A percentile compares a stretch with the other conserved stretches of the same genome.
phyloP scores from a whole-genome alignment of 2,888 invertebrate genomes.

The Ptycholaimellus sp. region DNA sequence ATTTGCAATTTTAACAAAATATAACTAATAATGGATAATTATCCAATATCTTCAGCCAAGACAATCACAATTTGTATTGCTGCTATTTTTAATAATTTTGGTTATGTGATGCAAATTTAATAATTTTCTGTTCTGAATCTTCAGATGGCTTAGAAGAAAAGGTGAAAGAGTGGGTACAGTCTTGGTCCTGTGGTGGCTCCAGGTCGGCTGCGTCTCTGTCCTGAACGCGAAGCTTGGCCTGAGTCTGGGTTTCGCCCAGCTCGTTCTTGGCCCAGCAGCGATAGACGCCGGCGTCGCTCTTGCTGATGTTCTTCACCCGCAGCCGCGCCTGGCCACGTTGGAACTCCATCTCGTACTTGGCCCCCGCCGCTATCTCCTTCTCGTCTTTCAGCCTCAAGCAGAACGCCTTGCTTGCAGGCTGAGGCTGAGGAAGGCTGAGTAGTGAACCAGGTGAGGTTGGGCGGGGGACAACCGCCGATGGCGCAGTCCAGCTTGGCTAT shows the following conservation, averaged over 20 bases:
- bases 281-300: constrained; percentile 64
- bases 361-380: constrained; percentile 17
- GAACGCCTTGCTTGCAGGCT: neutral
- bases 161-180: too few relatives aligned
- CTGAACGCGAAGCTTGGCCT: constrained; percentile 26
- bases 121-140: too few relatives aligned
- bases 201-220: too few relatives aligned
- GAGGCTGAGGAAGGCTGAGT: neutral
- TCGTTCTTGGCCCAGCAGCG: constrained; percentile 54
- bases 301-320: constrained; percentile 51
- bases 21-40: too few relatives aligned
- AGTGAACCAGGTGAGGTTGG: constrained; percentile 13
- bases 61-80: too few relatives aligned
- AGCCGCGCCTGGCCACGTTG: constrained; percentile 33
- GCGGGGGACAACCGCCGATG: constrained; percentile 24
- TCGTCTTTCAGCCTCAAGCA: constrained; percentile 24
- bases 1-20: too few relatives aligned
- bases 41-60: too few relatives aligned
- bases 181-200: too few relatives aligned
- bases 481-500: constrained; percentile 25
- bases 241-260: constrained; percentile 55
- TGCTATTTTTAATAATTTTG: too few relatives aligned
- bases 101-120: too few relatives aligned
- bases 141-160: too few relatives aligned
- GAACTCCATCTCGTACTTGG: constrained; percentile 24